Evolutionary conservation across 2,888 invertebrate species (phyloP), one percentile per base, ranked within the genome.

Genomic region (Macaria liturata): DNA sequence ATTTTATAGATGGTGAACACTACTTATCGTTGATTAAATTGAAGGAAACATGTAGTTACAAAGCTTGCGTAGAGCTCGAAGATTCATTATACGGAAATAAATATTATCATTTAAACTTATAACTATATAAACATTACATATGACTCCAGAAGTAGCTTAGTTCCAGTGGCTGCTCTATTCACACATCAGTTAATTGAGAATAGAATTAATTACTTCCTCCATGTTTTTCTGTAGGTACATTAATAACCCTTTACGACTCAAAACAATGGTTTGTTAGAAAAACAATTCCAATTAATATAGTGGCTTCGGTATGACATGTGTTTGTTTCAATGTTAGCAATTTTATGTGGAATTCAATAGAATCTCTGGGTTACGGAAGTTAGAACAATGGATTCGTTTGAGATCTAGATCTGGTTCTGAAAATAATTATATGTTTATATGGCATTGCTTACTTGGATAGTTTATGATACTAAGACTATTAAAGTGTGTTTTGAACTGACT

Each of bases 211-310:
- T 63, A 69, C 75, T 85, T 84, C 85, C 85, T 71, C 54, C 64
- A 31, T 70, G 70, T 74, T 77, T 79, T 72, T 71, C 72, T 64
- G 55, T n/a, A n/a, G n/a, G n/a, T 51, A 65, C 67, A 67, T 73
- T 75, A 75, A 76, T 75, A 71, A 70, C 71, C 61, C 58, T 71
- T 57, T 56, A 63, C 32, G 65, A 63, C 58, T 70, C 66, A 63
- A 72, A 76, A 85, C 83, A 85, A 84, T 86, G 70, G 78, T 72
- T 76, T 74, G 75, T 75, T 78, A 75, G 68, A 76, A 75, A 72
- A 75, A 81, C 74, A 76, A 75, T 75, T 76, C 67, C 66, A 71
- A 59, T 59, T 57, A 59, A 31, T 51, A 31, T 39, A 51, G 52
- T 46, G 46, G 46, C 53, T 48, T 57, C 47, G 32, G 54, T 57